Percentiles rank a stretch among this genome's conserved stretches.
Evolutionary conservation across 2,113 vertebrate genomes (phyloP).

Genomic region (Cygnus buccinator): DNA sequence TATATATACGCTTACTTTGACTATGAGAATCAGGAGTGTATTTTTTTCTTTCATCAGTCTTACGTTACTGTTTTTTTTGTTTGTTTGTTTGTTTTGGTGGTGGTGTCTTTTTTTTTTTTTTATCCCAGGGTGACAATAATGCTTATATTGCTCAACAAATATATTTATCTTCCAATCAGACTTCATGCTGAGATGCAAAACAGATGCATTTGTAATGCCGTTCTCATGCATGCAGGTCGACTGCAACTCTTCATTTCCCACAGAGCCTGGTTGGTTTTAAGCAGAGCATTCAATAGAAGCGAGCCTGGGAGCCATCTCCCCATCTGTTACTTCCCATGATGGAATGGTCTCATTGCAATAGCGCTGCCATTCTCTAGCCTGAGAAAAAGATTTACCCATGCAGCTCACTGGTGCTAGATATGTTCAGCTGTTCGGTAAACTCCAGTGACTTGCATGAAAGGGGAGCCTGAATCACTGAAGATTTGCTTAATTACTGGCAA

Average conservation of each 20-base stretch:
- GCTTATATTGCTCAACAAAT: neutral
- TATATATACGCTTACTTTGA: neutral
- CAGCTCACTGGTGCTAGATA: neutral
- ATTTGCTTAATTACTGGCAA: neutral
- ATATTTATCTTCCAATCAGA: conserved; percentile 35
- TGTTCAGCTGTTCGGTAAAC: neutral
- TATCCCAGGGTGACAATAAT: neutral
- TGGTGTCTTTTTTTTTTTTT: neutral
- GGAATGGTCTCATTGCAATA: neutral
- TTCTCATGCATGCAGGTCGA: neutral
- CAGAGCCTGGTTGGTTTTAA: neutral
- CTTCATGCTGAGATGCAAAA: conserved; percentile 4
- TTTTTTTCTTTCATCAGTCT: neutral
- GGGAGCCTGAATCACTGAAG: neutral
- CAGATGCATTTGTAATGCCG: neutral
- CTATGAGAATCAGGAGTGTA: too few relatives aligned
- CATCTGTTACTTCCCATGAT: neutral
- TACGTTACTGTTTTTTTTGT: neutral
- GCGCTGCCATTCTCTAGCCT: neutral
- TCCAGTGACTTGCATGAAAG: neutral
- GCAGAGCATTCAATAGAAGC: neutral
- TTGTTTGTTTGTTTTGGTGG: neutral
- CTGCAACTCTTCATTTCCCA: conserved; percentile 20
- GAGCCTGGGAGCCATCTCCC: neutral
- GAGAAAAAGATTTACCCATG: neutral